phyloP scores from a whole-genome alignment of 2,797 vertebrate genomes.

The Acomys russatus region DNA sequence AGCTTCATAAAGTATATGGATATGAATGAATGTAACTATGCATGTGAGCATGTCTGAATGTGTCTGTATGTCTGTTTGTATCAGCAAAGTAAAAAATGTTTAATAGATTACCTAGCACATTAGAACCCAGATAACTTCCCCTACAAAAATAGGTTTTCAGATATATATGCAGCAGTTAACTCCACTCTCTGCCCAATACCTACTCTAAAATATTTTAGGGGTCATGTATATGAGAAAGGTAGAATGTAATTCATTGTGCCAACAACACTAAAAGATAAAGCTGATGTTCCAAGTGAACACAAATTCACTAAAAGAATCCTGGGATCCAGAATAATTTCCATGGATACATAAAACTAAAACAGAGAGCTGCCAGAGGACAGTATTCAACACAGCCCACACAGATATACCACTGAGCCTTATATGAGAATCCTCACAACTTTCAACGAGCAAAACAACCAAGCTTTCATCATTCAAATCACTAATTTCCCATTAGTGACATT shows the following conservation, averaged over 20 bases:
- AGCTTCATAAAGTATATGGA: not conserved
- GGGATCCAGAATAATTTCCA: not conserved
- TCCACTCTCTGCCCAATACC: not conserved
- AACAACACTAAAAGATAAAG: not conserved
- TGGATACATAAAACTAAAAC: not conserved
- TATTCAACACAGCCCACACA: not conserved
- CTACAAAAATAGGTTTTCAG: not conserved
- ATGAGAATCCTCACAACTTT: not conserved
- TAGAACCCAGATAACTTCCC: conserved; percentile 12
- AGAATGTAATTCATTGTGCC: too few relatives aligned
- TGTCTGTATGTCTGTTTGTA: not conserved
- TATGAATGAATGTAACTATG: not conserved
- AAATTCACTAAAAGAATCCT: not conserved
- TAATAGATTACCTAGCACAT: not conserved
- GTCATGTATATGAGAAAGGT: not conserved
- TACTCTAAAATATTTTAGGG: conserved; percentile 51
- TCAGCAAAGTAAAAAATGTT: not conserved
- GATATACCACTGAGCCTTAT: rapidly evolving
- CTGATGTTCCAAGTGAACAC: not conserved
- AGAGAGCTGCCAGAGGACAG: rapidly evolving
- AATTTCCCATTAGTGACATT: not conserved
- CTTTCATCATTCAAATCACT: not conserved
- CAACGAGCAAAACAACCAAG: rapidly evolving
- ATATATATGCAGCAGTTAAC: not conserved
- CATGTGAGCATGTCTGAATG: too few relatives aligned